These are phyloP conservation scores for Drosophila jambulina DNA, from an alignment of 1,140 invertebrate species.

Conservation along the genomic window DNA sequence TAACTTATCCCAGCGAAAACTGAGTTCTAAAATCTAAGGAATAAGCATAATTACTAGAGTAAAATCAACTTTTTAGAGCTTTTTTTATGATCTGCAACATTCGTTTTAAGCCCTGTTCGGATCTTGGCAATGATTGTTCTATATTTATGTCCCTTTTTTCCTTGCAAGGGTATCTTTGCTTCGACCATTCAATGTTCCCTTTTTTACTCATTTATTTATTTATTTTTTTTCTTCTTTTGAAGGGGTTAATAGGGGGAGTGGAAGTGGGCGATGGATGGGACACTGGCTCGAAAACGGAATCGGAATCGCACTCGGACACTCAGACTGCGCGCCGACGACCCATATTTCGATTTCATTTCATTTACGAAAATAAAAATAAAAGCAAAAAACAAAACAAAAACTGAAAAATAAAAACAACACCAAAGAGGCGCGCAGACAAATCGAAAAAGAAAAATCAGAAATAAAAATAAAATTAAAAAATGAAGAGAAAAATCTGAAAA, in stretches of 20 bases:
- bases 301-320: slow-evolving; percentile 46
- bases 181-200: not conserved
- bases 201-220: slow-evolving; percentile 6
- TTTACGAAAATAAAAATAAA: slow-evolving; percentile 75
- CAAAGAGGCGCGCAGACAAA: slow-evolving; percentile 39
- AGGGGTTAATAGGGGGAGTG: slow-evolving; percentile 37
- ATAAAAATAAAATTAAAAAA: slow-evolving; percentile 35
- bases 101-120: not conserved
- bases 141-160: not conserved
- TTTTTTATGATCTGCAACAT: not conserved
- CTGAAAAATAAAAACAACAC: slow-evolving; percentile 30
- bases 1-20: not conserved
- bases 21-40: too few relatives aligned
- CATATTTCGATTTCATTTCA: slow-evolving; percentile 80
- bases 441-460: slow-evolving; percentile 44
- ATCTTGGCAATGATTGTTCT: not conserved
- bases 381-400: slow-evolving; percentile 42
- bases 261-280: slow-evolving; percentile 61
- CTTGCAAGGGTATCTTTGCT: not conserved
- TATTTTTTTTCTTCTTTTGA: slow-evolving; percentile 15
- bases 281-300: slow-evolving; percentile 48
- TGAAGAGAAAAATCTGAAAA: slow-evolving; percentile 49
- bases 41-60: not conserved
- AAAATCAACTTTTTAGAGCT: not conserved
- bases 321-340: slow-evolving; percentile 70